Base-by-base conservation (phyloP, 2,888 invertebrate genomes). In the Phaedon cochleariae region DNA sequence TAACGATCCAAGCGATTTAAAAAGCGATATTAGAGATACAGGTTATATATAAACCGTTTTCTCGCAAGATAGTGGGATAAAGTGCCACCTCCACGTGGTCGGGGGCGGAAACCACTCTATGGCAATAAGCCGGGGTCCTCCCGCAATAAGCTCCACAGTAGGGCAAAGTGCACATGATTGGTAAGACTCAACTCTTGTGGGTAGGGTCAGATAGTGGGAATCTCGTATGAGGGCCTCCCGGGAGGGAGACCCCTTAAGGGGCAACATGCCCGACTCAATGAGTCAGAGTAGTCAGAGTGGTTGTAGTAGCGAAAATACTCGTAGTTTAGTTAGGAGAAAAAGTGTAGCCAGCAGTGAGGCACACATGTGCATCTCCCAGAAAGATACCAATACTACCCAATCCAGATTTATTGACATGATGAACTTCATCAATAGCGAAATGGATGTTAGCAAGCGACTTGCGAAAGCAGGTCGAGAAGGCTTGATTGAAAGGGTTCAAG, bases 41-140 rank as follows among this genome's bases (percentile, higher is more conserved):
- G n/a, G n/a, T n/a, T 26, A 7, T 26, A 26, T 26, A 26, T 26
- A 26, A 26, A 26, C 26, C 26, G 26, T 26, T 26, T 26, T 26
- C n/a, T 5, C 26, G 26, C 26, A 26, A 34, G 31, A 34, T 34
- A 34, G 6, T 34, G 31, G 31, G 31, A 34, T 2, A 34, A 34
- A 34, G 52, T 22, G 22, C 52, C 52, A 52, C 52, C 52, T 52
- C 52, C 52, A 22, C 52, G 52, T 4, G 52, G 52, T 52, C n/a
- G 29, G 52, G 52, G 52, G 22, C 52, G 52, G 52, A 7, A 52
- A 52, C 52, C 52, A 52, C 21, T 20, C 26, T 17, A 4, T 21
- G n/a, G 52, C 52, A 10, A 52, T 52, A 1, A 52, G 52, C 2
- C 52, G 52, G 52, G 52, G 22, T 52, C 22, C 22, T 52, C 52